A percentile compares a stretch with the other conserved stretches of the same genome.
phyloP scores from a whole-genome alignment of 2,113 vertebrate species.

The Catharus bicknelli region DNA sequence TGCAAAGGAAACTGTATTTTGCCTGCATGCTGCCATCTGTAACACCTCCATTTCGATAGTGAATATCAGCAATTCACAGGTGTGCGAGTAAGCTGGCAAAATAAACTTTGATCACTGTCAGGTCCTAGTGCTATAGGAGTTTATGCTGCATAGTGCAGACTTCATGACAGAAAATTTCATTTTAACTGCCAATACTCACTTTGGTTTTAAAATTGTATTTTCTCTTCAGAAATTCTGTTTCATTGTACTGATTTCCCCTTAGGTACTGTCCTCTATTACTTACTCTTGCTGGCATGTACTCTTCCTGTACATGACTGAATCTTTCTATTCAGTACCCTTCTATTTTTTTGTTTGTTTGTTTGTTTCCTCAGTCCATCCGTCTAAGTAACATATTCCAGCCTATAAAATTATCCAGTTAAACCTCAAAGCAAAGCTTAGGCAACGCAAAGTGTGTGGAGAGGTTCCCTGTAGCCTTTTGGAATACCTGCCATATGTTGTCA shows the following conservation, averaged over 20 bases:
- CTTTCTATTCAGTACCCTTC: not conserved
- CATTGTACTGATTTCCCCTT: not conserved
- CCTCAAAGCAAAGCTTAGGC: not conserved
- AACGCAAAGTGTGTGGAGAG: not conserved
- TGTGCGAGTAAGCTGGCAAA: not conserved
- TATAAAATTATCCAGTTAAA: not conserved
- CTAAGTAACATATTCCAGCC: not conserved
- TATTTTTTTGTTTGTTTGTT: not conserved
- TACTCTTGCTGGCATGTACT: not conserved
- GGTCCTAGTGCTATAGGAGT: not conserved
- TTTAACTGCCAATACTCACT: not conserved
- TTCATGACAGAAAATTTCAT: not conserved
- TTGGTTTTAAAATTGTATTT: not conserved
- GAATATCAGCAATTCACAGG: not conserved
- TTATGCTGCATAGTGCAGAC: not conserved
- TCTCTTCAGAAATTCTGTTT: not conserved
- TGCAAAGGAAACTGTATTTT: not conserved
- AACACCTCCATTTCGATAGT: slow-evolving; percentile 19
- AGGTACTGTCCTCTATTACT: not conserved
- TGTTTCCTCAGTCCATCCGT: not conserved
- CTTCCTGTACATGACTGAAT: not conserved
- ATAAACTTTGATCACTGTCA: not conserved
- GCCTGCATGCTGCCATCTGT: not conserved
- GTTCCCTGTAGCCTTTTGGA: not conserved
- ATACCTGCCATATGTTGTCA: not conserved